A percentile compares a stretch with the other conserved stretches of the same genome.
Conservation (phyloP, 2,797 vertebrate genomes). For the Squalus acanthias region DNA sequence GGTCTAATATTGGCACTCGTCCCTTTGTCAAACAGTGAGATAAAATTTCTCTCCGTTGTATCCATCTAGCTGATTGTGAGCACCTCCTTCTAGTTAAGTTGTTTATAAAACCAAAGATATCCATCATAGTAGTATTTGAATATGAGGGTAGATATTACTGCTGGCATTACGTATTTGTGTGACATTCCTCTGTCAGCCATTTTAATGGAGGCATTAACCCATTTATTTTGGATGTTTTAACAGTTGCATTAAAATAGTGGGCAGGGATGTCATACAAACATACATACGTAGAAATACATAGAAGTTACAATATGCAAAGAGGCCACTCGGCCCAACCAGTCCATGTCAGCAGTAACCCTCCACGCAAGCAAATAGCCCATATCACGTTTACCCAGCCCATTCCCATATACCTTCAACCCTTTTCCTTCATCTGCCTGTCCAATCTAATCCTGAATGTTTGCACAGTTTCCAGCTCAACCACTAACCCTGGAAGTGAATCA, state of each 20-base stretch:
- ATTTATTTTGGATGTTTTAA: background rate
- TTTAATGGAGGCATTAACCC: background rate
- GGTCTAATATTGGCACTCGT: background rate
- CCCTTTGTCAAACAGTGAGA: background rate
- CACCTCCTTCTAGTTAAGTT: background rate
- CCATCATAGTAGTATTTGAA: background rate
- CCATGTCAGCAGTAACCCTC: background rate
- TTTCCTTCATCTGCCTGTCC: background rate
- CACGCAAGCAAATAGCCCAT: background rate
- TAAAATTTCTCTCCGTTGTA: background rate
- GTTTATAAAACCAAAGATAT: background rate
- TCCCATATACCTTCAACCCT: background rate
- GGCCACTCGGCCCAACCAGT: background rate
- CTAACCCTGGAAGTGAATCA: background rate
- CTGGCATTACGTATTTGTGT: background rate
- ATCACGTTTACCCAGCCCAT: background rate
- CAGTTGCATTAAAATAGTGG: background rate
- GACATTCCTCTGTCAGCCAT: background rate
- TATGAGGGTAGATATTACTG: background rate
- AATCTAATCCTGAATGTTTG: background rate
- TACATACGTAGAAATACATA: background rate
- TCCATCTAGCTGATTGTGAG: slow-evolving; percentile 4
- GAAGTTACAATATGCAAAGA: background rate
- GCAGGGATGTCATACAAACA: background rate
- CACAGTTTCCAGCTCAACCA: background rate